phyloP scores from a whole-genome alignment of 2,888 invertebrate genomes.

The Scaptodrosophila latifasciaeformis region DNA sequence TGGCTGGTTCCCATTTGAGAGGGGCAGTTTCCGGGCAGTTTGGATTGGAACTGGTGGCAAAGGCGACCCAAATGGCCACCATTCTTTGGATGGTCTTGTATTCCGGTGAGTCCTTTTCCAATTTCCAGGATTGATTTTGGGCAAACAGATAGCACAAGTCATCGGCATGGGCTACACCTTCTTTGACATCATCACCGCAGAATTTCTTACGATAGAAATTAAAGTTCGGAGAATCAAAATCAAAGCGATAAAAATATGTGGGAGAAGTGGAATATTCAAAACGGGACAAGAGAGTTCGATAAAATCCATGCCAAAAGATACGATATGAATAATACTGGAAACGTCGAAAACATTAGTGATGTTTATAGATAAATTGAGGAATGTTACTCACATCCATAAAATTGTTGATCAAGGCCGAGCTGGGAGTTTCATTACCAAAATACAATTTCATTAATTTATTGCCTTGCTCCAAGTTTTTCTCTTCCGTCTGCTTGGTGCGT shows the following conservation, averaged over 20 bases:
- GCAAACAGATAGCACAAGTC: conserved; percentile 67
- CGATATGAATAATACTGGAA: conserved; percentile 64
- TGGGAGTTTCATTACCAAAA: conserved; percentile 57
- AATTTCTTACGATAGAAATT: conserved; percentile 58
- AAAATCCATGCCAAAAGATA: conserved; percentile 67
- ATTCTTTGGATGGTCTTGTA: conserved; percentile 63
- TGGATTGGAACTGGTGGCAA: conserved; percentile 63
- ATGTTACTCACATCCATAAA: conserved; percentile 44
- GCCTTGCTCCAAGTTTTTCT: conserved; percentile 59
- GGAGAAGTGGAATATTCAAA: conserved; percentile 46
- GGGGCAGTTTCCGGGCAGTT: conserved; percentile 51
- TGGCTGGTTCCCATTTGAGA: conserved; percentile 47
- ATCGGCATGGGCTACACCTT: conserved; percentile 69
- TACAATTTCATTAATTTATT: conserved; percentile 54
- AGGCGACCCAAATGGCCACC: conserved; percentile 64
- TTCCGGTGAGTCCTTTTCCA: conserved; percentile 48
- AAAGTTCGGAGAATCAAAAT: conserved; percentile 65
- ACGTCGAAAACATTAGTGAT: background rate
- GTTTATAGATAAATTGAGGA: background rate
- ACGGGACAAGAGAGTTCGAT: conserved; percentile 58
- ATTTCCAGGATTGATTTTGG: conserved; percentile 39
- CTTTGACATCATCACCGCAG: conserved; percentile 52
- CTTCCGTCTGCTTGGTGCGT: conserved; percentile 21
- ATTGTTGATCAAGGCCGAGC: conserved; percentile 23
- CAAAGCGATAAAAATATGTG: conserved; percentile 69